Evolutionary conservation across 2,888 invertebrate species (phyloP), one percentile per base, ranked within the genome.

Genomic region (Therioaphis trifolii): DNA sequence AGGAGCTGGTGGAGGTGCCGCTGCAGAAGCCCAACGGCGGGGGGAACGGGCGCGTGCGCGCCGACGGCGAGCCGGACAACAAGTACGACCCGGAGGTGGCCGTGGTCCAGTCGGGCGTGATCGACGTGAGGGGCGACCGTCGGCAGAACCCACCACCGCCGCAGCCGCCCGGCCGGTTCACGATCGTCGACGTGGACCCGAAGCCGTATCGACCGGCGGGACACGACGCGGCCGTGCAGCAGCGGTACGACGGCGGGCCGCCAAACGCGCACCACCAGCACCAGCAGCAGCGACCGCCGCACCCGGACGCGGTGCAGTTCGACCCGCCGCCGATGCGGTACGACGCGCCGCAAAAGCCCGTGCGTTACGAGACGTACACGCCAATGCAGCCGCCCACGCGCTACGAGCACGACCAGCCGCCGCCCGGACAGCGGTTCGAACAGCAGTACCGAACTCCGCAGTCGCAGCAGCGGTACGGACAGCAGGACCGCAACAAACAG

Each of bases 151-250:
- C 49, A 0, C 27, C 66, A n/a, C 52, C 35, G 74, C 80, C 78
- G 68, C 80, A 24, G 27, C 63, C 35, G 58, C 80, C 74, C 27
- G 85, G 86, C 14, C 86, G 84, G 61, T 86, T 86, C 75, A 86
- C 86, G 3, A 86, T 86, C 52, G 85, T 86, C 27, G 86, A 86
- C 52, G 86, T 85, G 18, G 85, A 86, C 24, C 86, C 86, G 12
- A 84, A 72, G 63, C 86, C 86, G n/a, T 86, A 86, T 76, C 74
- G 55, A 24, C 35, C 35, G 35, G 35, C 3, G 35, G n/a, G n/a
- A n/a, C 35, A 35, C 35, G 35, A 5, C 4, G 3, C 7, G 35
- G 4, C 35, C 7, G 35, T 7, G 35, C 7, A 3, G 35, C 3
- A 5, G 35, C 35, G 35, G 35, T 35, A 5, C 35, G 35, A 35